Base-by-base conservation (phyloP, 2,113 vertebrate genomes). In the Taxidea taxus region DNA sequence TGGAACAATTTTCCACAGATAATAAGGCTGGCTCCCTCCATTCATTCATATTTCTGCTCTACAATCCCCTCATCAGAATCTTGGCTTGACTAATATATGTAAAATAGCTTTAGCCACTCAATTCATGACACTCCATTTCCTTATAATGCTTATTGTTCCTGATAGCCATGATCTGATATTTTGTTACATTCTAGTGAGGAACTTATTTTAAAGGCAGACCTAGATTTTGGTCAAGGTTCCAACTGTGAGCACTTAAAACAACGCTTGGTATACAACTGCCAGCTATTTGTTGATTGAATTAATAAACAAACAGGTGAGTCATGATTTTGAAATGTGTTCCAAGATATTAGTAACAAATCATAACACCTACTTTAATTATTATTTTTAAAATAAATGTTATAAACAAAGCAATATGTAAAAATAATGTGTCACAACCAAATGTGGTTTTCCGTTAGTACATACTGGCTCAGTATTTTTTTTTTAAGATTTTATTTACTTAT, bases 361-460 rank as follows among this genome's bases (percentile, higher is more conserved):
- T 68, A 90, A 92, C 51, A 82, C 11, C n/a, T 91, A 74, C 31
- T 78, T 87, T 27, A 94, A 81, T 87, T 94, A 64, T 29, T 78
- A 77, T 72, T 94, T 94, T 94, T 47, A 86, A 95, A 91, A 90
- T 62, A 92, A 85, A 92, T 68, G 12, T 44, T 77, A 91, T 20
- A 94, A 94, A 70, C 62, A 68, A 1, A 82, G 47, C 80, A 95
- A 87, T 29, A 92, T 75, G 70, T 56, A 77, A 62, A 92, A 23
- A 62, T 68, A 86, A 21, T 75, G 88, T 58, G 7, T 80, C 58
- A 90, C 42, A 83, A 91, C 15, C 72, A 92, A 92, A 6, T 68
- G 14, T 62, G 74, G 54, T 34, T 92, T 87, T 95, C 72, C 20
- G 62, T 54, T 25, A 96, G 92, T 68, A 12, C 29, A 95, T 29